Base-by-base conservation (phyloP, 2,797 vertebrate species). In the Centropyge bicolor region DNA sequence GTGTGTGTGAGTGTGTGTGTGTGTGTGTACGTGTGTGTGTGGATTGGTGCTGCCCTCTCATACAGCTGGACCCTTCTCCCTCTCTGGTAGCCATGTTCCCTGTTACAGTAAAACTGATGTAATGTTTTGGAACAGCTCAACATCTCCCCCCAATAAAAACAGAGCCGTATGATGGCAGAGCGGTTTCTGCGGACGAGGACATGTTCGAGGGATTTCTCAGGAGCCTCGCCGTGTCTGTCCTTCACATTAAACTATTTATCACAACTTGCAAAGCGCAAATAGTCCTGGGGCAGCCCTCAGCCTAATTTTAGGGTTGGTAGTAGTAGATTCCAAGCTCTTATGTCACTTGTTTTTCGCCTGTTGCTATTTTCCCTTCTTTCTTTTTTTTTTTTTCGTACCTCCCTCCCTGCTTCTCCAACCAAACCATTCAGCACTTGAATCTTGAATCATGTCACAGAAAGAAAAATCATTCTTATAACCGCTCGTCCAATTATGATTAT, bases 71-170 rank as follows among this genome's bases (percentile, higher is more conserved):
- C 85, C 81, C 78, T 80, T 80, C 83, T 85, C 67, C 62, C 73
- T 64, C 83, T 66, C 64, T 83, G 86, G 81, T 86, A 81, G 90
- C 89, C 89, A 89, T 93, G 90, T 93, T 94, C 86, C 90, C 88
- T 89, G 80, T 91, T 91, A 92, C 94, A 94, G 94, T 94, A 94
- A 92, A 92, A 64, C 82, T 95, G 88, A 95, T 77, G 93, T 94
- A 77, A 95, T 94, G 93, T 94, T 95, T 95, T 94, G 91, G 89
- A 93, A 79, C 74, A 61, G 84, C 87, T 72, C 64, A 38, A 83
- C 89, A 72, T 79, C 87, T 89, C 82, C 87, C 89, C 82, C 84
- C 82, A 85, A 82, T 88, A 89, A 92, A 93, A 91, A 87, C 86
- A 79, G 66, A 82, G 76, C 82, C 8, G 36, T 82, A 76, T 66